Base-by-base conservation (phyloP, 2,113 vertebrate species). In the Fulmarus glacialis region DNA sequence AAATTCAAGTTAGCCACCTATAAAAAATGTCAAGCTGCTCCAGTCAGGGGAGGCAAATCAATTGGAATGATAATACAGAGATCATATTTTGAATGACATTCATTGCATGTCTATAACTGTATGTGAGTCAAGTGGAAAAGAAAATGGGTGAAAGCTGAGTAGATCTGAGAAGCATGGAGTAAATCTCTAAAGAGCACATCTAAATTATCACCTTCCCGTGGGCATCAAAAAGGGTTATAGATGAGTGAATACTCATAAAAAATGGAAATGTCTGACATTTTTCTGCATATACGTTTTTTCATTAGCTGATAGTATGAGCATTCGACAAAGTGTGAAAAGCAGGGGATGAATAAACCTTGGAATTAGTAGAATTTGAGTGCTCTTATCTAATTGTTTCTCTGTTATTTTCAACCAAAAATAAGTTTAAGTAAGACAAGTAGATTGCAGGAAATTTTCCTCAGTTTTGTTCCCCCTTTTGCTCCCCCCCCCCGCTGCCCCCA, bases 401-500 rank as follows among this genome's bases (percentile, higher is more conserved):
- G 10, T 30, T 52, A 38, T 82, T 87, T 80, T 90, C 36, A 40
- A 48, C 4, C 7, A 55, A 58, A 82, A 75, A 10, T 40, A 42
- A 34, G 2, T 55, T 89, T 38, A 58, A 70, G 32, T 26, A 56
- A 68, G 38, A 47, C 29, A 45, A 80, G 11, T 10, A 63, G 10
- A 67, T 26, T 53, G 8, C 4, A 60, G 18, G 14, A 82, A 67
- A 18, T 47, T 84, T 71, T 78, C 12, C 9, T 53, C 15, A 16
- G 3, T 21, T 83, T 70, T 38, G 6, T 59, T 64, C 7, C 16
- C 5, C 2, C 0, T 7, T 75, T 32, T 58, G 8, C 9, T 45
- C 3, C 3, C 3, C 17, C 3, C 17, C 7, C 4, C 5, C 9
- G 1, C 16, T 36, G 8, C 2, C 3, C 4, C 2, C 26, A 45